Percentiles rank a stretch among this genome's conserved stretches.
phyloP scores from a whole-genome alignment of 1,140 invertebrate genomes.

The Dendrolimus kikuchii region DNA sequence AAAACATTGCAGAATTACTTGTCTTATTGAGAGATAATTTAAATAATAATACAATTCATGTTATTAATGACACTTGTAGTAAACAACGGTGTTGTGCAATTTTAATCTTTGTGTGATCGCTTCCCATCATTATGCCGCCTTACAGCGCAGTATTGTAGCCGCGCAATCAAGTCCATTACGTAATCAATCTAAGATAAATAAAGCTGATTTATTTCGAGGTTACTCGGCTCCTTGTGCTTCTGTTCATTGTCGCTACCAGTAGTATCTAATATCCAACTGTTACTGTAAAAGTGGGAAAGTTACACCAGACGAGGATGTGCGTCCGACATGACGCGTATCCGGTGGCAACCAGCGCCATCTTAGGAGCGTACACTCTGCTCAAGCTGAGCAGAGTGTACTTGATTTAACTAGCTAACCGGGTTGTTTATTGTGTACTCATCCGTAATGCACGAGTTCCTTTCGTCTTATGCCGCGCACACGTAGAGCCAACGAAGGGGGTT shows the following conservation, averaged over 20 bases:
- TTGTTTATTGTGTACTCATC: conserved; percentile 4
- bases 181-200: conserved; percentile 48
- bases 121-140: conserved; percentile 10
- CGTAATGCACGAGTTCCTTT: too few species aligned
- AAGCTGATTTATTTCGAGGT: conserved; percentile 45
- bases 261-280: conserved; percentile 4
- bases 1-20: too few species aligned
- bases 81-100: background rate
- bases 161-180: conserved; percentile 43
- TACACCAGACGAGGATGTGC: conserved; percentile 55
- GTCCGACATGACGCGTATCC: conserved; percentile 60
- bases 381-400: conserved; percentile 15
- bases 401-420: conserved; percentile 22
- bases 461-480: too few species aligned
- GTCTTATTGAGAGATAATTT: too few species aligned
- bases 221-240: conserved; percentile 28
- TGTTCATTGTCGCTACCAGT: conserved; percentile 13
- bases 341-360: conserved; percentile 37
- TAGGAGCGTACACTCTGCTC: conserved; percentile 16
- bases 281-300: conserved; percentile 51
- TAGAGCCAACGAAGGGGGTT: too few species aligned
- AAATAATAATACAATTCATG: too few species aligned
- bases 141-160: conserved; percentile 19
- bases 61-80: too few species aligned
- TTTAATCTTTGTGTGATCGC: conserved; percentile 5